Evolutionary conservation across 2,888 invertebrate species (phyloP).

Genomic region (Neoscelio sp.): DNA sequence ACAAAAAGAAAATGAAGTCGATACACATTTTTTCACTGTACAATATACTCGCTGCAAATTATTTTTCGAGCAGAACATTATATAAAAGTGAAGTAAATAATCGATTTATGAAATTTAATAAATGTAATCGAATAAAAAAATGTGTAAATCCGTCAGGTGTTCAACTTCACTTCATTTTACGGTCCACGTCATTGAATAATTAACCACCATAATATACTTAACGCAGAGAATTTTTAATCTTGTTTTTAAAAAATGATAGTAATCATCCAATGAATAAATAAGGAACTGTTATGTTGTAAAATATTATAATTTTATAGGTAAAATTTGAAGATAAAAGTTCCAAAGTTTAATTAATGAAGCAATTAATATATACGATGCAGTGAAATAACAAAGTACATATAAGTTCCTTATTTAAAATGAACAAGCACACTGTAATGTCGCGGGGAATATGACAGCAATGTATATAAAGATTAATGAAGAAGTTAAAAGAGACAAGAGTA

Average conservation of each 20-base stretch:
- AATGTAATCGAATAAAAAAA: too few species aligned
- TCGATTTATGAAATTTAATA: too few species aligned
- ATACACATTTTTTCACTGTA: too few species aligned
- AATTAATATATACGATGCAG: slow-evolving; percentile 51
- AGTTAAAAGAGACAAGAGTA: slow-evolving; percentile 62
- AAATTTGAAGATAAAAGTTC: slow-evolving; percentile 32
- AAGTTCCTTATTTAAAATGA: slow-evolving; percentile 59
- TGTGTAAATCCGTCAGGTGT: too few species aligned
- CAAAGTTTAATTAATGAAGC: slow-evolving; percentile 53
- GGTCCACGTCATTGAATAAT: slow-evolving; percentile 2
- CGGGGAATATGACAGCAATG: slow-evolving; percentile 52
- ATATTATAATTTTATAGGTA: slow-evolving; percentile 25
- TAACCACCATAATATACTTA: slow-evolving; percentile 8
- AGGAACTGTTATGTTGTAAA: slow-evolving; percentile 15
- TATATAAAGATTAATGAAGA: slow-evolving; percentile 64
- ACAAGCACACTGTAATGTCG: slow-evolving; percentile 52
- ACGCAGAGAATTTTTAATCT: neutral
- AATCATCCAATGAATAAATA: slow-evolving; percentile 21
- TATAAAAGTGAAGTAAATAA: too few species aligned
- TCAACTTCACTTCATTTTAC: too few species aligned
- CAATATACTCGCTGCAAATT: too few species aligned
- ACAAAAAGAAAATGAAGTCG: too few species aligned
- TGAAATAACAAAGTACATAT: slow-evolving; percentile 57
- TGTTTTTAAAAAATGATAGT: slow-evolving; percentile 5
- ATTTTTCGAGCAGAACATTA: too few species aligned